phyloP scores from a whole-genome alignment of 1,140 invertebrate genomes.

The Pachypeltis micranthus region DNA sequence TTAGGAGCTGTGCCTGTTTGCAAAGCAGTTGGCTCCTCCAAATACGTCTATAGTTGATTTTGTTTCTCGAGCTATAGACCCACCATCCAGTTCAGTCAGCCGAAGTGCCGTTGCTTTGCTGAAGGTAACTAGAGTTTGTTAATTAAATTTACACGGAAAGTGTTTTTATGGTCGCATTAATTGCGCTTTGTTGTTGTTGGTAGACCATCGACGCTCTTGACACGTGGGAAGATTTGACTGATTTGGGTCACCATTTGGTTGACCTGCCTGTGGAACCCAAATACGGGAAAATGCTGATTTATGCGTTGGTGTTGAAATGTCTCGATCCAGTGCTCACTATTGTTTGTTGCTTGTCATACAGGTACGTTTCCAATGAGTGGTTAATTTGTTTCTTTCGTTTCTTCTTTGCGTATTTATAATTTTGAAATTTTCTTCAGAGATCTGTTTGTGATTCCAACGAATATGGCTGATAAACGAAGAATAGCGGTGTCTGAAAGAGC shows the following conservation, averaged over 20 bases:
- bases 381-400: background rate
- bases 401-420: background rate
- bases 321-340: slow-evolving; percentile 89
- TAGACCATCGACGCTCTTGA: slow-evolving; percentile 73
- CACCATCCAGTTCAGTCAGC: slow-evolving; percentile 65
- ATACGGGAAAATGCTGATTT: slow-evolving; percentile 83
- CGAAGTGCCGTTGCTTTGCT: slow-evolving; percentile 62
- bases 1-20: slow-evolving; percentile 81
- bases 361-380: slow-evolving; percentile 38
- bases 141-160: too few relatives aligned
- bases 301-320: slow-evolving; percentile 82
- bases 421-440: slow-evolving; percentile 41
- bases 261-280: slow-evolving; percentile 85
- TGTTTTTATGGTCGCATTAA: too few relatives aligned
- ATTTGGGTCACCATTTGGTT: slow-evolving; percentile 64
- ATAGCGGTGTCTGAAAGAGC: slow-evolving; percentile 46
- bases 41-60: slow-evolving; percentile 71
- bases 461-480: slow-evolving; percentile 48
- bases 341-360: slow-evolving; percentile 70
- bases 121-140: slow-evolving; percentile 37
- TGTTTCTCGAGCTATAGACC: slow-evolving; percentile 67
- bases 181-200: too few relatives aligned
- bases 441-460: slow-evolving; percentile 63
- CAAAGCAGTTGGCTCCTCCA: slow-evolving; percentile 68
- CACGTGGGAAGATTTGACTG: slow-evolving; percentile 68